A percentile compares a stretch with the other conserved stretches of the same genome.
Conservation (phyloP, 2,113 vertebrate genomes). For the Clarias macrocephalus region DNA sequence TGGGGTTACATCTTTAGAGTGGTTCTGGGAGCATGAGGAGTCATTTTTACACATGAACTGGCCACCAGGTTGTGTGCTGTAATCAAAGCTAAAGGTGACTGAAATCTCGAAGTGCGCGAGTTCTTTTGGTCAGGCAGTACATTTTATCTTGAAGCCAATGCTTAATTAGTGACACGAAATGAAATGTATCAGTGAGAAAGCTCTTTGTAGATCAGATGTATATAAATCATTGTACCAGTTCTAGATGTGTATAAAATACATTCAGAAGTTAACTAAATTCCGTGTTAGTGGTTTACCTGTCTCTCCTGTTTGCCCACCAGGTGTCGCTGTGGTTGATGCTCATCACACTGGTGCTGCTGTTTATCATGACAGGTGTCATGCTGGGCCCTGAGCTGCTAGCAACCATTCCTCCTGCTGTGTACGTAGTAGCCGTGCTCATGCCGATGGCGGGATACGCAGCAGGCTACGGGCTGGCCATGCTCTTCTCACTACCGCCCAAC, state of each 20-base stretch:
- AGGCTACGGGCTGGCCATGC: constrained; percentile 85
- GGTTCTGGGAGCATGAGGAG: too few relatives aligned
- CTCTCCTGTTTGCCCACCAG: constrained; percentile 66
- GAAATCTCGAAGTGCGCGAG: too few relatives aligned
- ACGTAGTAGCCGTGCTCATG: constrained; percentile 90
- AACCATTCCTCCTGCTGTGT: constrained; percentile 86
- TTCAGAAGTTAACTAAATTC: not conserved
- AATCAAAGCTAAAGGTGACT: too few relatives aligned
- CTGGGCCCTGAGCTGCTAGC: constrained; percentile 89
- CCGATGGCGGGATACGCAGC: constrained; percentile 85
- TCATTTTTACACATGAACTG: too few relatives aligned
- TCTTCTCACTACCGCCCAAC: constrained; percentile 87
- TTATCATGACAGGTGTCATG: constrained; percentile 94
- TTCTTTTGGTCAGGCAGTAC: too few relatives aligned
- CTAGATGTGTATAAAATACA: not conserved
- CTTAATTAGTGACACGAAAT: not conserved
- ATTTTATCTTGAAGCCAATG: not conserved
- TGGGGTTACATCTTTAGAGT: too few relatives aligned
- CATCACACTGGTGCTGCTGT: constrained; percentile 87
- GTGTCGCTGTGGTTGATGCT: constrained; percentile 93
- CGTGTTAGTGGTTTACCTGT: not conserved
- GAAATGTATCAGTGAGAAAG: not conserved
- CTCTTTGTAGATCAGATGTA: not conserved
- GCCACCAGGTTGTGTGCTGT: too few relatives aligned
- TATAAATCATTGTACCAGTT: not conserved